A percentile compares a stretch with the other conserved stretches of the same genome.
Conservation (phyloP, 30 jellyfish, hydroid and myxozoan genomes). For the Pseudorhiza aurosa region DNA sequence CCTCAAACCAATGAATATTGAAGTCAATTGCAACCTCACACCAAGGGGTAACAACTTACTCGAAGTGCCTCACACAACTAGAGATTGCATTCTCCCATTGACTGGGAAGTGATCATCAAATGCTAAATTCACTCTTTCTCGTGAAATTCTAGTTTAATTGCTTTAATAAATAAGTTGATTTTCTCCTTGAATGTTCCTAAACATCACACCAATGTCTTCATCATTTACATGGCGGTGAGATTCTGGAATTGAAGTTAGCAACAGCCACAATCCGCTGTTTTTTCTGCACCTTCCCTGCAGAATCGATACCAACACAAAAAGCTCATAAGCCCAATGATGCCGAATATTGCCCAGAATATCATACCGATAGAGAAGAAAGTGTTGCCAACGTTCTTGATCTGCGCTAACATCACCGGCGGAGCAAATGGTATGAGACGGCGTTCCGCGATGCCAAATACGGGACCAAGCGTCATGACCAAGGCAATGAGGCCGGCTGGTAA, state of each 20-base stretch:
- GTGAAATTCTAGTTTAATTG: too few relatives aligned
- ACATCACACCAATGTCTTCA: too few relatives aligned
- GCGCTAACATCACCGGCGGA: conserved; percentile 87
- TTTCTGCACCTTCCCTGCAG: conserved; percentile 89
- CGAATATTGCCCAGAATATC: conserved; percentile 96
- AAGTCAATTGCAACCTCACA: too few relatives aligned
- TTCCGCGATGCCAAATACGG: conserved; percentile 90
- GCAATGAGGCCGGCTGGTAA: conserved; percentile 98
- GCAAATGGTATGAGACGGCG: conserved; percentile 79
- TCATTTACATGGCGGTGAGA: too few relatives aligned
- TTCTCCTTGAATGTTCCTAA: too few relatives aligned
- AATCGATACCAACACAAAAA: conserved; percentile 83
- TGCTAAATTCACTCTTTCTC: too few relatives aligned
- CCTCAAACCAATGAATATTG: too few relatives aligned
- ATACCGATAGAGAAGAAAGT: conserved; percentile 94
- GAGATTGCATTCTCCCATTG: too few relatives aligned
- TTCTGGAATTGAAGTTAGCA: conserved; percentile 60
- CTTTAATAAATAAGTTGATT: too few relatives aligned
- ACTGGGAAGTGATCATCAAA: too few relatives aligned
- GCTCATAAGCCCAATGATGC: conserved; percentile 65
- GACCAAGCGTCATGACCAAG: conserved; percentile 92
- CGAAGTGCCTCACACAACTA: too few relatives aligned
- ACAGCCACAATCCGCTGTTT: conserved; percentile 79
- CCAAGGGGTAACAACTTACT: too few relatives aligned
- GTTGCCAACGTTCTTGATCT: conserved; percentile 81